phyloP scores from a whole-genome alignment of 2,113 vertebrate genomes.

The Hypanus sabinus region DNA sequence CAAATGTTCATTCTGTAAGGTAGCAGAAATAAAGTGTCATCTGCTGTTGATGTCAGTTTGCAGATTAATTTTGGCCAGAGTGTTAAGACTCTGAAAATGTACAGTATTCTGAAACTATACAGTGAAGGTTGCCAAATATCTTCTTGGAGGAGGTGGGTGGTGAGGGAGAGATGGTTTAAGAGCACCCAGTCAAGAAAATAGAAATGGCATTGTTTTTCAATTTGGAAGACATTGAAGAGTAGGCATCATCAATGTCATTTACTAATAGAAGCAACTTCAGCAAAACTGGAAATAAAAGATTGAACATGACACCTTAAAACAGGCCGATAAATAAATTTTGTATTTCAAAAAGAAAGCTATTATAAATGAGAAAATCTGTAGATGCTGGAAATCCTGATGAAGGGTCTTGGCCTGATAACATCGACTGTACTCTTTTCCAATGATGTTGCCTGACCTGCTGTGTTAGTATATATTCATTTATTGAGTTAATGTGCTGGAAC shows the following conservation, averaged over 20 bases:
- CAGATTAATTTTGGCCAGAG: neutral
- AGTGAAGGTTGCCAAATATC: neutral
- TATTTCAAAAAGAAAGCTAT: too few species aligned
- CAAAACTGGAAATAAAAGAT: neutral
- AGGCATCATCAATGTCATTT: neutral
- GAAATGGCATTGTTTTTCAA: neutral
- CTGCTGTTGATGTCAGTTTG: neutral
- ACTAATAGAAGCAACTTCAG: neutral
- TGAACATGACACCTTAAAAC: neutral
- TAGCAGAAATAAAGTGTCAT: neutral
- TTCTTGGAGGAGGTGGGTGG: too few species aligned
- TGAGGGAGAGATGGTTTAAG: neutral
- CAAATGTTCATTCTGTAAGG: neutral
- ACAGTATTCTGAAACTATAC: neutral
- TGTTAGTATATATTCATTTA: too few species aligned
- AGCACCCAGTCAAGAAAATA: neutral
- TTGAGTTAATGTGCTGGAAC: too few species aligned
- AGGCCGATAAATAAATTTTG: neutral
- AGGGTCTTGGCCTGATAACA: too few species aligned
- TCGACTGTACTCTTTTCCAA: too few species aligned
- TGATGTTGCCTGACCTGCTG: too few species aligned
- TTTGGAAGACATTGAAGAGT: neutral
- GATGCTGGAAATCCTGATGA: too few species aligned
- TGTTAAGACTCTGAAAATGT: neutral
- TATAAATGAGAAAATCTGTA: too few species aligned